Conservation (phyloP, 2,113 vertebrate species). For the Phocoena phocoena region DNA sequence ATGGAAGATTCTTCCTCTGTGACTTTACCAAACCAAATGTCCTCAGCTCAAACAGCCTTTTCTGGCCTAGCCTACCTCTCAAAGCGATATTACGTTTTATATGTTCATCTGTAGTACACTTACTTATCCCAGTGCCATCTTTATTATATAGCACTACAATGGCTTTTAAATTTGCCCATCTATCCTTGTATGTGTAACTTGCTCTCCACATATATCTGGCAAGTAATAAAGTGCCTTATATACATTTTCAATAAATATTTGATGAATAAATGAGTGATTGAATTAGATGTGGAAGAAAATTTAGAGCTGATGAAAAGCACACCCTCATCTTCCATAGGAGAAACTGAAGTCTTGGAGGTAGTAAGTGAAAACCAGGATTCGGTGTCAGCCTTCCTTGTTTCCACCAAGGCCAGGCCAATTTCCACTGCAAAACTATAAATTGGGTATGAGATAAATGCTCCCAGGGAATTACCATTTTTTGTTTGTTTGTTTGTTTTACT, state of each 20-base stretch:
- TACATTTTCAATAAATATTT: neutral
- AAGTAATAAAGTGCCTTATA: neutral
- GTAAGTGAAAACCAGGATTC: neutral
- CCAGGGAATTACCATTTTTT: neutral
- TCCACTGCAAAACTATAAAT: neutral
- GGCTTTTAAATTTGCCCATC: neutral
- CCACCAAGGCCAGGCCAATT: neutral
- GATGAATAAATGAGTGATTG: neutral
- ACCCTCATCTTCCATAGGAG: neutral
- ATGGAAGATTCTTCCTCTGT: neutral
- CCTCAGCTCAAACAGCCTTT: neutral
- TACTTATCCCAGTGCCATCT: neutral
- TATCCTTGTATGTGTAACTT: neutral
- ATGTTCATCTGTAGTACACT: accelerated
- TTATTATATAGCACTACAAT: neutral
- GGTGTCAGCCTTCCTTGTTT: neutral
- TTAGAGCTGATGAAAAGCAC: neutral
- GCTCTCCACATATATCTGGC: neutral
- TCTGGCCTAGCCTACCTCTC: neutral
- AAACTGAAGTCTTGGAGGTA: neutral
- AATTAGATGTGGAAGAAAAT: neutral
- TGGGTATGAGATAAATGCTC: too few species aligned
- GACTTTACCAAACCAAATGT: neutral
- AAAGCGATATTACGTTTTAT: neutral
- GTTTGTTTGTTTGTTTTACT: neutral